These are phyloP conservation scores for Tachystola acroxantha DNA, from an alignment of 2,888 invertebrate species.

Conservation along the genomic window DNA sequence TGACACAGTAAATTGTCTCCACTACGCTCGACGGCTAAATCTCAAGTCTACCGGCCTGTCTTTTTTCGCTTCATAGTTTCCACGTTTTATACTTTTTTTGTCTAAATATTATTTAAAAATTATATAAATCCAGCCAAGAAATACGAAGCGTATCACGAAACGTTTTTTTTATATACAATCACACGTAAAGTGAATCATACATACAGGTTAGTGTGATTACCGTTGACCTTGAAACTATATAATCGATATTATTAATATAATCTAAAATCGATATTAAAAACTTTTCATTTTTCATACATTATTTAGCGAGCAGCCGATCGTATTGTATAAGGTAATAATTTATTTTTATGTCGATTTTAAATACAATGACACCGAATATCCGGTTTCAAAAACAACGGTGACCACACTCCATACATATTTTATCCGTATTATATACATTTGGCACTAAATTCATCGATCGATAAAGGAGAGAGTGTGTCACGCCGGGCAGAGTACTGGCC, in stretches of 20 bases:
- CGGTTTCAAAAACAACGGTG: no score
- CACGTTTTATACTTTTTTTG: constrained; percentile 15
- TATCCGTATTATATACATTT: constrained; percentile 68
- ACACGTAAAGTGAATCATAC: constrained; percentile 32
- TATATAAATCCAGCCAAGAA: constrained; percentile 18
- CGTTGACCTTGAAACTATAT: no score
- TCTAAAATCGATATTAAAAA: no score
- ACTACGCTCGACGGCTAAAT: constrained; percentile 14
- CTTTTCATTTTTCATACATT: no score
- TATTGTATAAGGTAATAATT: no score
- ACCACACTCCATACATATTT: constrained; percentile 39
- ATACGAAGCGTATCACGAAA: constrained; percentile 21
- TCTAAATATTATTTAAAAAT: constrained; percentile 9
- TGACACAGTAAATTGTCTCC: constrained; percentile 33
- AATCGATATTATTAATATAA: no score
- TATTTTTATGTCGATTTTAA: no score
- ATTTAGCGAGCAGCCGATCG: no score
- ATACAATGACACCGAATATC: constrained; percentile 34
- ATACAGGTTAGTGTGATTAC: no score
- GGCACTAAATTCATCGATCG: constrained; percentile 63
- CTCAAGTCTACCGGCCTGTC: constrained; percentile 21
- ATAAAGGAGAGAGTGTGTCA: constrained; percentile 28
- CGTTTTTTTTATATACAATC: constrained; percentile 25
- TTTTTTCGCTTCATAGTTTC: constrained; percentile 21
- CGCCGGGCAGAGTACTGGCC: constrained; percentile 57